These are phyloP conservation scores for Panzeria rudis DNA, from an alignment of 2,888 invertebrate species.

Conservation along the genomic window DNA sequence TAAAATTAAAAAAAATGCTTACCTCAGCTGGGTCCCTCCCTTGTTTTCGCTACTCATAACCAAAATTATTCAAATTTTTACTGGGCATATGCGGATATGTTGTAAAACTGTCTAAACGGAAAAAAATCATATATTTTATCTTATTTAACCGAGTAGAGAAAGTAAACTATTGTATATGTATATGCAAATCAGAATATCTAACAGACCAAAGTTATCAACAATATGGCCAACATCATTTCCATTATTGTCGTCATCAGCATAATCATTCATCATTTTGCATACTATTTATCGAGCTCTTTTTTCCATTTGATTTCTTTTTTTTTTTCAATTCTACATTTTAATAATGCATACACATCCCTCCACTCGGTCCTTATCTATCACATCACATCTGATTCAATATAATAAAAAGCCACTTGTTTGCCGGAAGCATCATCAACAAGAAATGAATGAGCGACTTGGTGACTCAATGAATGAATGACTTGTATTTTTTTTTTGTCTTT, in stretches of 20 bases:
- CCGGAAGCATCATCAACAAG: constrained; percentile 55
- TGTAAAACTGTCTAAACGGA: background rate
- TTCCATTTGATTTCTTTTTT: background rate
- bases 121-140: background rate
- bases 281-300: constrained; percentile 5
- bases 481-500: background rate
- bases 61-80: background rate
- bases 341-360: background rate
- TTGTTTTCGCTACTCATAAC: background rate
- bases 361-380: background rate
- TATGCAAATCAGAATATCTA: constrained; percentile 17
- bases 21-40: no score
- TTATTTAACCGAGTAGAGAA: constrained; percentile 6
- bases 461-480: constrained; percentile 13
- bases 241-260: constrained; percentile 50
- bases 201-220: constrained; percentile 30
- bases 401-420: constrained; percentile 59
- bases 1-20: no score
- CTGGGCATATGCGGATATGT: background rate
- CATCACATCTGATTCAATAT: constrained; percentile 18
- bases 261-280: constrained; percentile 49
- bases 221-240: constrained; percentile 52
- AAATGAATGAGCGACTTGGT: constrained; percentile 32
- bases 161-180: background rate
- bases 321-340: background rate